A percentile compares a stretch with the other conserved stretches of the same genome.
Evolutionary conservation across 2,113 vertebrate genomes (phyloP).

Genomic region (Corapipo altera): DNA sequence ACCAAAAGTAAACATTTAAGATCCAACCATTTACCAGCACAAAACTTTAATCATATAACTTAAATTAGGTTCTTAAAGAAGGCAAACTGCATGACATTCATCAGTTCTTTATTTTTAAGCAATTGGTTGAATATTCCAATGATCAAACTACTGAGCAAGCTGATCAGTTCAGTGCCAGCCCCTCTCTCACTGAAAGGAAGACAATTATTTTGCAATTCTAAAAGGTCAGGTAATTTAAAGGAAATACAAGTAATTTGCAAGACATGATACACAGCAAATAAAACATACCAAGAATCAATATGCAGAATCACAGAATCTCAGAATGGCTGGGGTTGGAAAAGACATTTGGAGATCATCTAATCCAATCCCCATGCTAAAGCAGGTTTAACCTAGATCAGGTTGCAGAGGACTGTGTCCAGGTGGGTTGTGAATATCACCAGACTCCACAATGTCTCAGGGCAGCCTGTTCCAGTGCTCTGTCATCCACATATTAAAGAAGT

Average conservation of each 20-base stretch:
- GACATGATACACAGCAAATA: constrained; percentile 30
- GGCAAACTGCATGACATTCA: neutral
- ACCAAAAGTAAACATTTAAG: neutral
- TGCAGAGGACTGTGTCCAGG: neutral
- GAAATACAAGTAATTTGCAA: constrained; percentile 50
- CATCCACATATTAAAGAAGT: neutral
- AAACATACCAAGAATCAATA: constrained; percentile 26
- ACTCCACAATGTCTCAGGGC: fast-evolving
- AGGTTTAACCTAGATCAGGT: neutral
- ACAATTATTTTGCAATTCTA: constrained; percentile 45
- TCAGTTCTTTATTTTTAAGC: constrained; percentile 5
- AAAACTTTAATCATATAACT: neutral
- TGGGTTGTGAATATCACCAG: neutral
- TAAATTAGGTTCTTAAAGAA: neutral
- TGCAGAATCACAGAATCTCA: neutral
- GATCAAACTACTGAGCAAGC: constrained; percentile 14
- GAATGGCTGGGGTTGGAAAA: neutral
- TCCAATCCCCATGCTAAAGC: neutral
- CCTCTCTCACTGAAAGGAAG: neutral
- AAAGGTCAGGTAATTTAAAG: constrained; percentile 61
- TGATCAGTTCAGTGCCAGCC: neutral
- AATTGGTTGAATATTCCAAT: neutral
- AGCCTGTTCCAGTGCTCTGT: neutral
- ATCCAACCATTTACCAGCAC: no score
- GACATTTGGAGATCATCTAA: neutral